Percentiles rank a stretch among this genome's conserved stretches.
Conservation (phyloP, 2,113 vertebrate species). For the Dolichallabes microphthalmus region DNA sequence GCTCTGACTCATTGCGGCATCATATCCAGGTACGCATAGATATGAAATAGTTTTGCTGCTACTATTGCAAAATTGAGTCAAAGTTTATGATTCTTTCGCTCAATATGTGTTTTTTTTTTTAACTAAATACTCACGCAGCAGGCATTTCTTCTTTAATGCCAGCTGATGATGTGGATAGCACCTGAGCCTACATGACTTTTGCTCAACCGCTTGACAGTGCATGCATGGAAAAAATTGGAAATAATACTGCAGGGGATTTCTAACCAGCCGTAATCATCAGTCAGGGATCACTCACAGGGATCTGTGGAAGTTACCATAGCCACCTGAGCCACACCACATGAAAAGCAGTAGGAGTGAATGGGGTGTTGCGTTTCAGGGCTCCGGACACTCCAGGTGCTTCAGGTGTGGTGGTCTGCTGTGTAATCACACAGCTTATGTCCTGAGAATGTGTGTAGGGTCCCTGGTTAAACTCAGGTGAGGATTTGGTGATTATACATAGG, state of each 20-base stretch:
- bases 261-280: conserved; percentile 41
- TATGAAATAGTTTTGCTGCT: conserved; percentile 4
- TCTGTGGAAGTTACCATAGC: conserved; percentile 40
- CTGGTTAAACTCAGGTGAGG: conserved; percentile 19
- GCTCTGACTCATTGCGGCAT: conserved; percentile 20
- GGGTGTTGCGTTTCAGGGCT: conserved; percentile 49
- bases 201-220: neutral
- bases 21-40: conserved; percentile 8
- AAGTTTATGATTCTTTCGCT: neutral
- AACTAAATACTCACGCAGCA: neutral
- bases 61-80: neutral
- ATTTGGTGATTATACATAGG: conserved; percentile 25
- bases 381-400: conserved; percentile 52
- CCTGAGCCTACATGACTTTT: conserved; percentile 8
- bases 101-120: neutral
- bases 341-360: conserved; percentile 49
- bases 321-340: conserved; percentile 45
- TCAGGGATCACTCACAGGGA: conserved; percentile 27
- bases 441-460: conserved; percentile 1
- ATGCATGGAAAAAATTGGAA: conserved; percentile 4
- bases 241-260: conserved; percentile 34
- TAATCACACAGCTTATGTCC: conserved; percentile 34
- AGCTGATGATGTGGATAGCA: neutral
- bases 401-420: conserved; percentile 35
- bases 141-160: neutral